Evolutionary conservation across 2,113 vertebrate genomes (phyloP).

Genomic region (Scortum barcoo): DNA sequence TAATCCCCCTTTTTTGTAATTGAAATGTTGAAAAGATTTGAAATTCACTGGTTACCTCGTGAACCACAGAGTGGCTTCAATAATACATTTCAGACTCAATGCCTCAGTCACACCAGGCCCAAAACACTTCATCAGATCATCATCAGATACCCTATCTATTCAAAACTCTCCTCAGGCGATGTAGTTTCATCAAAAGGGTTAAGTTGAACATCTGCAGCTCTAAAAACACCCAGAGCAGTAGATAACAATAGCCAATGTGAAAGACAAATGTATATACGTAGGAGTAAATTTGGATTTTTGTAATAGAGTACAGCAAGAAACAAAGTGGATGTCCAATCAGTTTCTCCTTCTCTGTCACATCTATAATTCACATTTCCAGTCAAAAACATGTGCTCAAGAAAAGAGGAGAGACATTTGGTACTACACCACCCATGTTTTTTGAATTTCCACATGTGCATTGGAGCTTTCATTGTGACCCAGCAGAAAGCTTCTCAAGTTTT

Average conservation of each 20-base stretch:
- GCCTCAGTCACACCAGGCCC: background rate
- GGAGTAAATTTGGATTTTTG: background rate
- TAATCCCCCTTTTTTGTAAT: background rate
- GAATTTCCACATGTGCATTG: no score
- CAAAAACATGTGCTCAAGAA: background rate
- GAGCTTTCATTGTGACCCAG: background rate
- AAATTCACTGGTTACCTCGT: background rate
- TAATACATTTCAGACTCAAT: constrained; percentile 5
- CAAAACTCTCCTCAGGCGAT: background rate
- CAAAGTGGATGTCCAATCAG: background rate
- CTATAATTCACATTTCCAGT: background rate
- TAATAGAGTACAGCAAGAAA: background rate
- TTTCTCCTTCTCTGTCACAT: no score
- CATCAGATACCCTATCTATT: background rate
- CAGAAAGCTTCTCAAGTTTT: background rate
- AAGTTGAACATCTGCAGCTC: background rate
- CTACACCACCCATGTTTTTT: background rate
- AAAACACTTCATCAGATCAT: background rate
- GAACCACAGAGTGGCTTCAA: constrained; percentile 1
- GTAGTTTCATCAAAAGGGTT: background rate
- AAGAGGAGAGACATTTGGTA: background rate
- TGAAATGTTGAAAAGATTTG: background rate
- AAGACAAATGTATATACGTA: background rate
- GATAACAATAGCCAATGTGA: background rate
- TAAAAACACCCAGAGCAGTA: background rate